phyloP scores from a whole-genome alignment of 2,797 vertebrate genomes.

The Rhabdomys pumilio region DNA sequence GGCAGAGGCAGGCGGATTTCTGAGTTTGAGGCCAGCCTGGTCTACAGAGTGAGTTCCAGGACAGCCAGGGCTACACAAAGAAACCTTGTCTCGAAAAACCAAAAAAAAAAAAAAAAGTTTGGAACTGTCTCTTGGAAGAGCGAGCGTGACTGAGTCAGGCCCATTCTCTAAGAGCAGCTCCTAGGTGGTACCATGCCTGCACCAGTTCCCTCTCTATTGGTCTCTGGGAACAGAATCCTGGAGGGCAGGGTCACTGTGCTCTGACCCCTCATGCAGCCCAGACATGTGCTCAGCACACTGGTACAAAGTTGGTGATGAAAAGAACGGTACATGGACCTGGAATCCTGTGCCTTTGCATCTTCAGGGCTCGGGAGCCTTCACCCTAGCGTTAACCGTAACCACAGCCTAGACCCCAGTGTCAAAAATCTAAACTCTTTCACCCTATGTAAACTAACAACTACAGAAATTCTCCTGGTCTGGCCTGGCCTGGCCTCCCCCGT shows the following conservation, averaged over 20 bases:
- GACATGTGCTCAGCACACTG: accelerated
- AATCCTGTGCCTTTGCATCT: background rate
- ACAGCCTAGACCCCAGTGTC: background rate
- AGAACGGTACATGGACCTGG: background rate
- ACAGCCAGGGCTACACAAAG: too few relatives aligned
- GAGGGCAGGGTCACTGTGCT: background rate
- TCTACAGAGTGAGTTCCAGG: too few relatives aligned
- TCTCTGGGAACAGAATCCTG: background rate
- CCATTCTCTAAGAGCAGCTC: background rate
- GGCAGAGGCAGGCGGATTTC: too few relatives aligned
- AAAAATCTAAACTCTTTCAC: background rate
- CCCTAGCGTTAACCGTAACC: background rate
- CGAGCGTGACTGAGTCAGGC: too few relatives aligned
- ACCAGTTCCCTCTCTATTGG: background rate
- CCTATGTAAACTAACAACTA: background rate
- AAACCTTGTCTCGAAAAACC: too few relatives aligned
- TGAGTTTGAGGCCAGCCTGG: too few relatives aligned
- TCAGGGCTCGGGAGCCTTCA: background rate
- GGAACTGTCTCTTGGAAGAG: background rate
- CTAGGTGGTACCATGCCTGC: accelerated
- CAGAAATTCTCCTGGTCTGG: background rate
- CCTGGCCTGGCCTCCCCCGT: background rate
- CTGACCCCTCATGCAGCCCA: background rate
- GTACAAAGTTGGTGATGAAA: background rate
- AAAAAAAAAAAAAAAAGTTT: too few relatives aligned